Conservation (phyloP, 2,113 vertebrate species). For the Lontra canadensis region DNA sequence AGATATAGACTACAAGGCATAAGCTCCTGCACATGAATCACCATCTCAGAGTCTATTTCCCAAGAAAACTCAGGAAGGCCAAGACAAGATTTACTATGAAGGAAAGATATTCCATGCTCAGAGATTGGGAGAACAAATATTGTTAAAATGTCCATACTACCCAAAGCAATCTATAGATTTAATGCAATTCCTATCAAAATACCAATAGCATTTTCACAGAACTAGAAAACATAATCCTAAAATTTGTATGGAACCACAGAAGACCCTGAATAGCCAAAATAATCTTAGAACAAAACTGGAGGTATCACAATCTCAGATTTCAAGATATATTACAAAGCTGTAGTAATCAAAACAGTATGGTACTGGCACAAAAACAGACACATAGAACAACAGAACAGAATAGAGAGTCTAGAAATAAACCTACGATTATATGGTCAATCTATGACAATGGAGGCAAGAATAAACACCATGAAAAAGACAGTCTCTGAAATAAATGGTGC, state of each 20-base stretch:
- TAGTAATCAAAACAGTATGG: background rate
- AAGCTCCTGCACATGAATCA: background rate
- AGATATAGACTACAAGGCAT: background rate
- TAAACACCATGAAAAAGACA: background rate
- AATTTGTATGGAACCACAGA: background rate
- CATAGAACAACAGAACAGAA: background rate
- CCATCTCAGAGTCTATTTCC: background rate
- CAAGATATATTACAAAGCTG: background rate
- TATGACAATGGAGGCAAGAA: background rate
- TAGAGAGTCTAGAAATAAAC: background rate
- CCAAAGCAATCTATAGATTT: background rate
- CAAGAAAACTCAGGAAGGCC: background rate
- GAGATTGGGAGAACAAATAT: background rate
- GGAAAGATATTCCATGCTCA: background rate
- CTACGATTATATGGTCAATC: background rate
- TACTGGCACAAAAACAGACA: background rate
- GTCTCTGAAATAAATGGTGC: background rate
- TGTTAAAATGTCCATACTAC: background rate
- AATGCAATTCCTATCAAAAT: background rate
- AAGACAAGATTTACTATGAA: background rate
- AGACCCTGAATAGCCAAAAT: background rate
- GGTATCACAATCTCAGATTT: background rate
- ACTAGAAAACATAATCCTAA: background rate
- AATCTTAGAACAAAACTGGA: background rate
- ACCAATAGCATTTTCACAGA: background rate